Evolutionary conservation across 2,113 vertebrate species (phyloP).

Genomic region (Passer montanus): DNA sequence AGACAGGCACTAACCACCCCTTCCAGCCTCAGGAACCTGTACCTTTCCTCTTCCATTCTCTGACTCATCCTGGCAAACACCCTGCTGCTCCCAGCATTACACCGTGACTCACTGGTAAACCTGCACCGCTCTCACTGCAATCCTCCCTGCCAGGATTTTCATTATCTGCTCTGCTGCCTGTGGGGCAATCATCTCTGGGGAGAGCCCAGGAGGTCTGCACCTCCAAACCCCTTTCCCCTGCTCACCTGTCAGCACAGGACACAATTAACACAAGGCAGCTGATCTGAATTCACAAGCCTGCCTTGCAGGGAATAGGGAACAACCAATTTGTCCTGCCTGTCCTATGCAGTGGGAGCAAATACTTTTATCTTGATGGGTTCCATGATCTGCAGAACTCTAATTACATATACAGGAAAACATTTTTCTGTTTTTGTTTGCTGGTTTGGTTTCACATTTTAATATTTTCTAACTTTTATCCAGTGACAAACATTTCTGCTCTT

Average conservation of each 20-base stretch:
- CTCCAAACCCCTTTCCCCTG: neutral
- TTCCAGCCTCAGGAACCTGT: neutral
- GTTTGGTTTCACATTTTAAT: neutral
- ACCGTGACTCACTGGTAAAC: neutral
- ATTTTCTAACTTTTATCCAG: neutral
- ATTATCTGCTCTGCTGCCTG: conserved; percentile 3
- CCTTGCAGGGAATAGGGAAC: neutral
- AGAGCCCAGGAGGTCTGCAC: neutral
- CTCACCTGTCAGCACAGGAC: neutral
- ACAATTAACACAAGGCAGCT: neutral
- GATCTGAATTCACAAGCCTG: neutral
- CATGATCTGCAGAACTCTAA: neutral
- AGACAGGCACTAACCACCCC: neutral
- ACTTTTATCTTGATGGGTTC: neutral
- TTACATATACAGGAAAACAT: neutral
- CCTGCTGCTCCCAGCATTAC: neutral
- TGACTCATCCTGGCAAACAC: neutral
- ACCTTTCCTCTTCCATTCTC: neutral
- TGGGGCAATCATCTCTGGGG: neutral
- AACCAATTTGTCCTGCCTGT: neutral
- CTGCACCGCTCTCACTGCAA: neutral
- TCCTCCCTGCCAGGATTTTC: neutral
- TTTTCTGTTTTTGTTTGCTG: neutral
- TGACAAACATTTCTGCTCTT: neutral
- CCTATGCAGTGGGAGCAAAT: neutral